Base-by-base conservation (phyloP, 1,140 invertebrate species). In the Ceratina calcarata region DNA sequence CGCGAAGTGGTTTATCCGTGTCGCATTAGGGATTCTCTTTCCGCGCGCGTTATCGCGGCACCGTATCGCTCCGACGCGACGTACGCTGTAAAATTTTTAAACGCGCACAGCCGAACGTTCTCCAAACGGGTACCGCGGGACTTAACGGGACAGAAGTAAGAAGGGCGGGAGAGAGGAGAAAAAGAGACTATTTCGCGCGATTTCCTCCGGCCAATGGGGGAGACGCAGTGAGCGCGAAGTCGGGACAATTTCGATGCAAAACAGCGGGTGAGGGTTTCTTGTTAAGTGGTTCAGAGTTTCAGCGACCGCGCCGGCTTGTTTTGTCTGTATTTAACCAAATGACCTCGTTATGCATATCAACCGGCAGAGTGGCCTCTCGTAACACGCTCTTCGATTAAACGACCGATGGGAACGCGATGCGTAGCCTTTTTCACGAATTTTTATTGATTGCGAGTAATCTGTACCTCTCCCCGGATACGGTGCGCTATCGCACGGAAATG, bases 301-400 rank as follows among this genome's bases (percentile, higher is more conserved):
- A 67, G 24, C 66, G 45, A 22, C 45, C 20, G 37, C 6, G 49
- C 49, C 22, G 66, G 49, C 13, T 67, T 81, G 83, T 81, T 85
- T 79, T 84, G 78, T 84, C 78, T 72, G 81, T 71, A 72, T 81
- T 81, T 81, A 85, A 82, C 74, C 69, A 71, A 85, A 85, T 73
- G 83, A 84, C 65, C 83, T 85, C 70, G 83, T 85, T 84, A 84
- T 85, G 83, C 82, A 85, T 85, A 85, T 85, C 65, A 73, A 69
- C 37, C 60, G 62, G 57, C 37, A 49, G 74, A 64, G 68, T 68
- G 68, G 69, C 10, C 55, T 15, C 15, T 62, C 71, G 80, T 76
- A 79, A 80, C 84, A 80, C 49, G 76, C 68, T 73, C 64, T 73
- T 82, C 80, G 75, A 86, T 86, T 85, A 86, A 73, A 85, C 69